phyloP scores from a whole-genome alignment of 2,888 invertebrate genomes.

The Baronia brevicornis region DNA sequence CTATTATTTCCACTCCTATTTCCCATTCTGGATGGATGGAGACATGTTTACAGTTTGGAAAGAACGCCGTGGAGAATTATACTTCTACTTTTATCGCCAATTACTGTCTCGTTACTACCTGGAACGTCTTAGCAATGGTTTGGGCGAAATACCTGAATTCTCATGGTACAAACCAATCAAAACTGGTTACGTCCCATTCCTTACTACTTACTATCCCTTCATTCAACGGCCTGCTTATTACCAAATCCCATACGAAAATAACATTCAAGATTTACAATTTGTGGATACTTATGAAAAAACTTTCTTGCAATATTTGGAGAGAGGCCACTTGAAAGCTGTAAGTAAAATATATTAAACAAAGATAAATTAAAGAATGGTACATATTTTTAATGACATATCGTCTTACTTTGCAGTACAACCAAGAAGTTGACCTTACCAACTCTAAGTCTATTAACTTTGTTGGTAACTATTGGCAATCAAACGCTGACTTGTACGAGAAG shows the following conservation, averaged over 20 bases:
- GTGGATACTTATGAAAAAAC: slow-evolving; percentile 77
- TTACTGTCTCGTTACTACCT: slow-evolving; percentile 80
- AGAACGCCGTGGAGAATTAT: slow-evolving; percentile 78
- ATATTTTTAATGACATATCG: not conserved
- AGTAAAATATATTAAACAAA: slow-evolving; percentile 33
- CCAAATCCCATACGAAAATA: slow-evolving; percentile 67
- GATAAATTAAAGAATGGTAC: slow-evolving; percentile 4
- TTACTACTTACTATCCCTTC: slow-evolving; percentile 53
- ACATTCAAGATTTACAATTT: slow-evolving; percentile 63
- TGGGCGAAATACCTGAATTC: slow-evolving; percentile 77
- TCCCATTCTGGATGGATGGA: slow-evolving; percentile 78
- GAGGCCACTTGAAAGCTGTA: slow-evolving; percentile 78
- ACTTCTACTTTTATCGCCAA: slow-evolving; percentile 80
- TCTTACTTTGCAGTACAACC: slow-evolving; percentile 39
- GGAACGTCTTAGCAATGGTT: slow-evolving; percentile 79
- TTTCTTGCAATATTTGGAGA: slow-evolving; percentile 64
- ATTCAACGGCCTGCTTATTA: slow-evolving; percentile 72
- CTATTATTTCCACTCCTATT: slow-evolving; percentile 77
- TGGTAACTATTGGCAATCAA: slow-evolving; percentile 62
- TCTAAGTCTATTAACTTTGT: slow-evolving; percentile 70
- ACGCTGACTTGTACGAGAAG: slow-evolving; percentile 60
- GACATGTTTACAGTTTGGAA: slow-evolving; percentile 61
- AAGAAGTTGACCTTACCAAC: slow-evolving; percentile 45
- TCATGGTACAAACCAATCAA: slow-evolving; percentile 78
- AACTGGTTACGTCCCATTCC: slow-evolving; percentile 43